Evolutionary conservation across 2,113 vertebrate species (phyloP).

Genomic region (Onychorhynchus coronatus): DNA sequence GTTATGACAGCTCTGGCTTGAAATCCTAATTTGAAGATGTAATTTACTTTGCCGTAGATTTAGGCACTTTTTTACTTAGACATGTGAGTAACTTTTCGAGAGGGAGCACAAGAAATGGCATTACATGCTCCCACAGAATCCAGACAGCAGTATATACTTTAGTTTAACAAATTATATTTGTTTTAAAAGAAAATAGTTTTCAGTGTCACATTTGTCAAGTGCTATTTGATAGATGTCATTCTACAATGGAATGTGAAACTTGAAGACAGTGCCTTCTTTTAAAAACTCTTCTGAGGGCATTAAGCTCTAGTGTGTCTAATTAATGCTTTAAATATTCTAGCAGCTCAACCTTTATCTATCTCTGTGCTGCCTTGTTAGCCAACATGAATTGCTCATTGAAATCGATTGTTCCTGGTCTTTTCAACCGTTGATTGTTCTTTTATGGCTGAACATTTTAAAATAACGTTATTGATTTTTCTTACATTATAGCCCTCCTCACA

Average conservation of each 20-base stretch:
- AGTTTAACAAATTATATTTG: background rate
- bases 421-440: background rate
- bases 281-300: conserved; percentile 11
- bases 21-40: background rate
- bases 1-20: background rate
- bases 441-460: conserved; percentile 31
- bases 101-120: background rate
- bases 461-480: conserved; percentile 52
- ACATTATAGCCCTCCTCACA: background rate
- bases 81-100: background rate
- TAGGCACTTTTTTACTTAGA: background rate
- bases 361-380: conserved; percentile 11
- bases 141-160: background rate
- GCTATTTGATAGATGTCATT: background rate
- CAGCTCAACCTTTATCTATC: conserved; percentile 13
- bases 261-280: background rate
- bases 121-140: background rate
- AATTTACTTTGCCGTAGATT: background rate
- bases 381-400: conserved; percentile 16
- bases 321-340: conserved; percentile 38
- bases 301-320: conserved; percentile 9
- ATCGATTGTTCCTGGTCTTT: conserved; percentile 24
- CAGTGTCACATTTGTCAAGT: background rate
- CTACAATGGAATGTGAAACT: conserved; percentile 16
- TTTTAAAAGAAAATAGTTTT: background rate